Base-by-base conservation (phyloP, 2,888 invertebrate species). In the Lepidochitona cinerea region DNA sequence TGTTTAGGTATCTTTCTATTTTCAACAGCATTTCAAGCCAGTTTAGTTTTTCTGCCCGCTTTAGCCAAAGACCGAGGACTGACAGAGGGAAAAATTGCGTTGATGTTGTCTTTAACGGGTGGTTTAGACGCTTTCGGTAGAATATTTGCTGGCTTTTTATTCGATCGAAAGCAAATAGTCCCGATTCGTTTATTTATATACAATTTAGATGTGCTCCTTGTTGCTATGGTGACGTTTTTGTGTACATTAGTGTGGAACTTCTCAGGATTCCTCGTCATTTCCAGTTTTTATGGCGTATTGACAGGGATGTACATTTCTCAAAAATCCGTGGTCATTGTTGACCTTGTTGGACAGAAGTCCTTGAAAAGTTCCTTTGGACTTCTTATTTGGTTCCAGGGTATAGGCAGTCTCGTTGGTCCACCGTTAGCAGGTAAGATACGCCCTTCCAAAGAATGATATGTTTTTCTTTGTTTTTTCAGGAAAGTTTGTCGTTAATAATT, bases 321-420 rank as follows among this genome's bases (percentile, higher is more conserved):
- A 79, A 87, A 87, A 70, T 85, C 86, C 4, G 85, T 87, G 0
- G 77, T 87, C 0, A 74, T 85, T 26, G 85, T 87, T 29, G 86
- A 87, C 72, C 77, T 86, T 33, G 73, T 87, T 29, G 87, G 87
- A 29, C 79, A 81, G 36, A 82, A 85, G 68, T 80, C 82, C 68
- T 75, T 86, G 5, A 71, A 81, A 18, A 85, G 80, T 72, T 85
- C 86, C 0, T 85, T 87, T 71, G 87, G 87, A 14, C 52, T 86
- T 33, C 65, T 85, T 54, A 78, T 85, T 18, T 74, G 76, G 66
- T 87, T 85, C 67, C 87, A 87, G 72, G 85, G 86, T 29, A 23
- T 86, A 7, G 85, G 85, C 7, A 79, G 79, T n/a, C 71, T 84
- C 14, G 70, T 84, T 29, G 87, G 86, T 18, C 85, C 85, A 33